Evolutionary conservation across 1,140 invertebrate genomes (phyloP).

Genomic region (Drosophila bifasciata): DNA sequence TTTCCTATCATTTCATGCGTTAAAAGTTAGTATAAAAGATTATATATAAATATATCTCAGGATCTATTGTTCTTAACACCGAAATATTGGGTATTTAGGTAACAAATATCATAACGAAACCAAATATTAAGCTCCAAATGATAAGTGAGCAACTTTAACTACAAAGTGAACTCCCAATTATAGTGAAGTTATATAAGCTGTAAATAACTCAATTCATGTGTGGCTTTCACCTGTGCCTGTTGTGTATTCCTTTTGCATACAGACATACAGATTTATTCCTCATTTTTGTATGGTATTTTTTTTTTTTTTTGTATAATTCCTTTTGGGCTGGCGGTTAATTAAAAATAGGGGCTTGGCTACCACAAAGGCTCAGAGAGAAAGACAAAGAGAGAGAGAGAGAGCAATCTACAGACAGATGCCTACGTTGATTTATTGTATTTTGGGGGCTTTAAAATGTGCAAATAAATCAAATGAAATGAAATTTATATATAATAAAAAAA

Average conservation of each 20-base stretch:
- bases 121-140: background rate
- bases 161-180: slow-evolving; percentile 6
- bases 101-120: background rate
- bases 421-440: slow-evolving; percentile 66
- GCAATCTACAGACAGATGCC: slow-evolving; percentile 37
- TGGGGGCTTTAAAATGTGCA: slow-evolving; percentile 48
- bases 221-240: slow-evolving; percentile 35
- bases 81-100: no score
- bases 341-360: slow-evolving; percentile 72
- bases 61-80: no score
- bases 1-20: no score
- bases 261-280: slow-evolving; percentile 18
- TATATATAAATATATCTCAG: slow-evolving; percentile 8
- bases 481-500: slow-evolving; percentile 33
- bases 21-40: background rate
- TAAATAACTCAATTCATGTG: slow-evolving; percentile 38
- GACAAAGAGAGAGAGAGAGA: slow-evolving; percentile 1
- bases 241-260: slow-evolving; percentile 24
- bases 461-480: slow-evolving; percentile 70
- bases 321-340: slow-evolving; percentile 61
- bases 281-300: slow-evolving; percentile 11
- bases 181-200: slow-evolving; percentile 9
- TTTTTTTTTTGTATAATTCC: slow-evolving; percentile 40
- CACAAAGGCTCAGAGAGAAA: no score
- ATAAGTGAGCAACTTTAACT: slow-evolving; percentile 2